A percentile compares a stretch with the other conserved stretches of the same genome.
phyloP scores from a whole-genome alignment of 2,888 invertebrate species.

The Neria commutata region DNA sequence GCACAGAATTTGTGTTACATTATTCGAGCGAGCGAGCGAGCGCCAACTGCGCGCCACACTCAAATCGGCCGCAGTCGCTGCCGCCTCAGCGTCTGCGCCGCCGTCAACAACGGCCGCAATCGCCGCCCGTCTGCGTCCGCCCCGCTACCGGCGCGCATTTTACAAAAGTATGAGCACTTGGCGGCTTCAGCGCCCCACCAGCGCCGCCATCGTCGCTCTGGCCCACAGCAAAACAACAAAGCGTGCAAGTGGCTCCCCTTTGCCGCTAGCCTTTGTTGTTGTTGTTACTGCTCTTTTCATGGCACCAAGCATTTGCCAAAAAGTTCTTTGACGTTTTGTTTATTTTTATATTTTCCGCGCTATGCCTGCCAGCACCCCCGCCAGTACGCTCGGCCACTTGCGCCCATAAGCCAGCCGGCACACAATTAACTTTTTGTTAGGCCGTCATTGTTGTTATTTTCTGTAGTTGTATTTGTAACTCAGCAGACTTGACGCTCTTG shows the following conservation, averaged over 20 bases:
- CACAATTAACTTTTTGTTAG: not conserved
- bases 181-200: too few relatives aligned
- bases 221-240: slow-evolving; percentile 7
- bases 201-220: not conserved
- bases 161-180: too few relatives aligned
- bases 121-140: not conserved
- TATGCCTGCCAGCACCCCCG: slow-evolving; percentile 18
- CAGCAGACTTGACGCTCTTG: not conserved
- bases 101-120: not conserved
- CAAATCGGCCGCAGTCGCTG: too few relatives aligned
- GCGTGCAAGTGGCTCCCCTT: slow-evolving; percentile 16
- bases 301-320: slow-evolving; percentile 43
- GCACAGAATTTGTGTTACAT: slow-evolving; percentile 9
- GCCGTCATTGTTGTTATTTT: not conserved
- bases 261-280: slow-evolving; percentile 16
- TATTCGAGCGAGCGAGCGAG: too few relatives aligned
- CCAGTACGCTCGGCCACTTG: not conserved
- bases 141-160: too few relatives aligned
- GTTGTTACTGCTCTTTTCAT: slow-evolving; percentile 21
- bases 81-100: not conserved
- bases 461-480: not conserved
- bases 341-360: slow-evolving; percentile 46
- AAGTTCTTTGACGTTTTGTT: slow-evolving; percentile 55
- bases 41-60: not conserved
- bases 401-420: too few relatives aligned